Conservation (phyloP, 2,888 invertebrate genomes). For the Rotaria macrura region DNA sequence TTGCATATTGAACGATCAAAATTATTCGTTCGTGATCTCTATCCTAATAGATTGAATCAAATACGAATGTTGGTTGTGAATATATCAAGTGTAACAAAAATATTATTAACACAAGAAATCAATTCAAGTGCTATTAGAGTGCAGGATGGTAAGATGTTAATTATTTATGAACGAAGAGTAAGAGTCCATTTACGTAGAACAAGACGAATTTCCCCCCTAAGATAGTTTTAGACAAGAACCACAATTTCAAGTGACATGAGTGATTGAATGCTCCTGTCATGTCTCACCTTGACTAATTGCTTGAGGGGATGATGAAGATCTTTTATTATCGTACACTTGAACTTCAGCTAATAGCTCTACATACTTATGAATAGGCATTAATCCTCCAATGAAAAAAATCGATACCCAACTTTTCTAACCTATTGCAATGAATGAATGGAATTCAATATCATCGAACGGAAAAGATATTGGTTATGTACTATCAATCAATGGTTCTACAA, state of each 20-base stretch:
- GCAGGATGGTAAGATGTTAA: background rate
- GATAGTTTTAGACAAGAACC: too few relatives aligned
- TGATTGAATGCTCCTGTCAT: too few relatives aligned
- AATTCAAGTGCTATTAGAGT: background rate
- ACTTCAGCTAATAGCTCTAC: too few relatives aligned
- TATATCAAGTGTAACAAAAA: conserved; percentile 80
- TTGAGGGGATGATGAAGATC: too few relatives aligned
- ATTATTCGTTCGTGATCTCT: conserved; percentile 63
- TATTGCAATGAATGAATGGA: conserved; percentile 85
- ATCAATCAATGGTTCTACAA: background rate
- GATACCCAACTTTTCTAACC: conserved; percentile 56
- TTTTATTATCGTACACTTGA: too few relatives aligned
- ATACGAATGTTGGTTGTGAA: conserved; percentile 80
- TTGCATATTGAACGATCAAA: conserved; percentile 45
- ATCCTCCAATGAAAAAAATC: too few relatives aligned
- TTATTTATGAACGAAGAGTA: too few relatives aligned
- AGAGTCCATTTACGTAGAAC: too few relatives aligned
- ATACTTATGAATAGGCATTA: too few relatives aligned
- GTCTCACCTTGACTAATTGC: too few relatives aligned
- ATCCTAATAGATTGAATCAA: conserved; percentile 81
- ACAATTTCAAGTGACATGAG: too few relatives aligned
- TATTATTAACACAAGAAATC: conserved; percentile 66
- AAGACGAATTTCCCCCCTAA: too few relatives aligned
- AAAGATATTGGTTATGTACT: background rate
- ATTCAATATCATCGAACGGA: conserved; percentile 70